Base-by-base conservation (phyloP, 1,140 invertebrate genomes). In the Agrilus planipennis region DNA sequence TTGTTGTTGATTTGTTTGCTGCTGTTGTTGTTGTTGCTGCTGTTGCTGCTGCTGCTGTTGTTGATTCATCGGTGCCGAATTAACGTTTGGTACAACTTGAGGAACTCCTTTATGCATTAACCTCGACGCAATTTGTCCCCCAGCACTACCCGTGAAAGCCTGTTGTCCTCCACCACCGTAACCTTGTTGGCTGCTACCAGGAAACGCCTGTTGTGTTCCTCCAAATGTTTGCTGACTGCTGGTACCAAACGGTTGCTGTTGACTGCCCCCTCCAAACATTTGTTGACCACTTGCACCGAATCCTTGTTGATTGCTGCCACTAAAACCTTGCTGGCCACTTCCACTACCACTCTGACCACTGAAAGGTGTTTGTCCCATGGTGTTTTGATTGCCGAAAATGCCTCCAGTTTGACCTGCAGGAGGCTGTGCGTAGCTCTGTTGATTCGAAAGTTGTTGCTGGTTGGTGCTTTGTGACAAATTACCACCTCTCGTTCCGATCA, bases 11-110 rank as follows among this genome's bases (percentile, higher is more conserved):
- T 66, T 58, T 36, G 57, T 61, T 22, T 60, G 61, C 20, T 61
- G 62, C 20, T 59, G 62, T 32, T 62, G 61, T 35, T 61, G 63
- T 35, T 65, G 62, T 32, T 56, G 54, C 7, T n/a, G 23, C n/a
- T 7, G 7, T 12, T 31, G 41, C 31, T 51, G 50, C 17, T 42
- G 60, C 27, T 57, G 55, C 18, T 50, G 57, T 38, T 65, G 61
- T 37, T 54, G 58, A 20, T 55, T 31, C 35, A 22, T 39, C 6
- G 53, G 50, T 44, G 52, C 58, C 11, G 49, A 16, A 60, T 57
- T 31, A 20, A 77, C 70, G 7, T 70, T 77, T 20, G 76, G 71
- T 42, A 73, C 54, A 30, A 73, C 71, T n/a, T 68, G 69, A 2
- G 77, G 76, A 17, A 77, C 72, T 5, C 73, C 72, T 50, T 57